These are phyloP conservation scores for Andrena praecox DNA, from an alignment of 2,888 invertebrate species.

Conservation along the genomic window DNA sequence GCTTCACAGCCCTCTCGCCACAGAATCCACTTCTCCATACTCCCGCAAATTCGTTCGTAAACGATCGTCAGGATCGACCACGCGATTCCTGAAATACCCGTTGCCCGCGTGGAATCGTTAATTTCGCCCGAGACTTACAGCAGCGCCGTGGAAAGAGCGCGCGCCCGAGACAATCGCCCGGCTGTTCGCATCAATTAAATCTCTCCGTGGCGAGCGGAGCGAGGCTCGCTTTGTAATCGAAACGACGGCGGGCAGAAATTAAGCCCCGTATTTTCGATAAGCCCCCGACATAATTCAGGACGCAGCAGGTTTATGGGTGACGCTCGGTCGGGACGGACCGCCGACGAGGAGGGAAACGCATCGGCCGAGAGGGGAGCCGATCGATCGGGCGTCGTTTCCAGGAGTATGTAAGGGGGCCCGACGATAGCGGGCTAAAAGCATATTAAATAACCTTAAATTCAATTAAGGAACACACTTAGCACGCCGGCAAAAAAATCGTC, in stretches of 20 bases:
- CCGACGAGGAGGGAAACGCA: slow-evolving; percentile 54
- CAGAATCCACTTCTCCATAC: background rate
- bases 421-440: slow-evolving; percentile 76
- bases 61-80: slow-evolving; percentile 25
- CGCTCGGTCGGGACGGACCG: slow-evolving; percentile 58
- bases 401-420: slow-evolving; percentile 58
- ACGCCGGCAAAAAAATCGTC: slow-evolving; percentile 77
- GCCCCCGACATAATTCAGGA: slow-evolving; percentile 66
- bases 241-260: slow-evolving; percentile 68
- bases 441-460: slow-evolving; percentile 83
- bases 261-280: slow-evolving; percentile 71
- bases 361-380: slow-evolving; percentile 34
- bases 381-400: slow-evolving; percentile 69
- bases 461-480: slow-evolving; percentile 82
- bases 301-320: slow-evolving; percentile 73
- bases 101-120: slow-evolving; percentile 48
- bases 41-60: slow-evolving; percentile 18
- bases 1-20: background rate
- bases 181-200: slow-evolving; percentile 67
- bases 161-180: slow-evolving; percentile 51
- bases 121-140: slow-evolving; percentile 51
- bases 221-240: slow-evolving; percentile 65
- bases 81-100: background rate
- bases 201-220: slow-evolving; percentile 40
- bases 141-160: slow-evolving; percentile 4